Percentiles rank a stretch among this genome's conserved stretches.
Conservation (phyloP, 2,797 vertebrate species). For the Silurus aristotelis region DNA sequence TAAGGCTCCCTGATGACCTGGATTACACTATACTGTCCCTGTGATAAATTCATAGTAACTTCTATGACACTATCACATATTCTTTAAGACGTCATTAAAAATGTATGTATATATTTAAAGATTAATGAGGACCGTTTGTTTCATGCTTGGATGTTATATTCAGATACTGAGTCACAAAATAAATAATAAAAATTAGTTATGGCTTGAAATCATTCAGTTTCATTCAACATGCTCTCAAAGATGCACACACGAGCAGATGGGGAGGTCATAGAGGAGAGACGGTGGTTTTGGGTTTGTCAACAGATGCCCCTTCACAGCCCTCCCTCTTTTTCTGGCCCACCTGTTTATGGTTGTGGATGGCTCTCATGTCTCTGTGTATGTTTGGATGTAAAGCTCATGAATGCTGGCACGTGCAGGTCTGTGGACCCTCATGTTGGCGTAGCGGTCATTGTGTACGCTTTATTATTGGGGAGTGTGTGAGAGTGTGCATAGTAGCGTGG, state of each 20-base stretch:
- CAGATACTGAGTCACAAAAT: background rate
- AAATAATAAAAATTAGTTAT: background rate
- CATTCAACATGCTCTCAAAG: background rate
- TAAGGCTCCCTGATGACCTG: slow-evolving; percentile 28
- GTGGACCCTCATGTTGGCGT: slow-evolving; percentile 56
- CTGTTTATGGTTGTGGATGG: slow-evolving; percentile 63
- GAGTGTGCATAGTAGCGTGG: slow-evolving; percentile 9
- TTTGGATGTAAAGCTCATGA: slow-evolving; percentile 40
- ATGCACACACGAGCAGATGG: slow-evolving; percentile 63
- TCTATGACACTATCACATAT: background rate
- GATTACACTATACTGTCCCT: slow-evolving; percentile 27
- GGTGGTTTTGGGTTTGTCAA: slow-evolving; percentile 62
- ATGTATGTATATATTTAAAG: background rate
- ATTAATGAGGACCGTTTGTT: background rate
- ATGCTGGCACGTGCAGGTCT: slow-evolving; percentile 55
- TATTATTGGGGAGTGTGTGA: slow-evolving; percentile 30
- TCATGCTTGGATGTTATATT: background rate
- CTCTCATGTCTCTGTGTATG: slow-evolving; percentile 51
- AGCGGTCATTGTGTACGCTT: slow-evolving; percentile 34
- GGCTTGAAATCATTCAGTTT: slow-evolving; percentile 13
- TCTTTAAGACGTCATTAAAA: background rate
- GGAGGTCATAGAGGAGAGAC: slow-evolving; percentile 58
- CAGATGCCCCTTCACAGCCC: slow-evolving; percentile 68
- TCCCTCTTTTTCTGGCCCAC: slow-evolving; percentile 61
- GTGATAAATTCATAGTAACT: slow-evolving; percentile 8